Conservation (phyloP, 2,113 vertebrate species). For the Isichthys henryi region DNA sequence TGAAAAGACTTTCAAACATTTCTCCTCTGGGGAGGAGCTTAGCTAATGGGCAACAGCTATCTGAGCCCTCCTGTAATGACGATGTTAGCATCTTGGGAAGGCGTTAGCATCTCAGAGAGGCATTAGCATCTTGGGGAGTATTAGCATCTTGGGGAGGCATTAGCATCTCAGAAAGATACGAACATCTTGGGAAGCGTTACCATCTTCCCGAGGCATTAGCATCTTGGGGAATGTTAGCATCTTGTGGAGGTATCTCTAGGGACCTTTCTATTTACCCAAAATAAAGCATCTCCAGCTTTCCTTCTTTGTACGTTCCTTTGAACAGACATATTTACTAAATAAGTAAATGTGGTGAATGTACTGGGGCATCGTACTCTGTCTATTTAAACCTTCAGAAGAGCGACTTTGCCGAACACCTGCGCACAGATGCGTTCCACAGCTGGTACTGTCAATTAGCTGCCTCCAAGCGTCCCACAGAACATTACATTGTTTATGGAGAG, state of each 20-base stretch:
- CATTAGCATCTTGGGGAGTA: background rate
- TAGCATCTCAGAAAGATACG: background rate
- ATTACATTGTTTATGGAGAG: background rate
- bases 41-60: background rate
- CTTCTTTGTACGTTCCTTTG: background rate
- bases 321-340: background rate
- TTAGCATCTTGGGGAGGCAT: background rate
- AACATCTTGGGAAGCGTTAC: too few species aligned
- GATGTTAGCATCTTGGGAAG: background rate
- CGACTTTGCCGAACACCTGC: background rate
- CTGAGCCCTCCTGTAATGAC: background rate
- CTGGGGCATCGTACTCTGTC: background rate
- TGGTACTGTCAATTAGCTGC: background rate
- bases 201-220: too few species aligned
- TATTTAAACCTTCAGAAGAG: conserved; percentile 12
- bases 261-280: background rate
- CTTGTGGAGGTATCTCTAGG: background rate
- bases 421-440: background rate
- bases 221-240: background rate
- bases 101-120: background rate
- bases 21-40: background rate
- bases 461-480: background rate
- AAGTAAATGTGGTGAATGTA: background rate
- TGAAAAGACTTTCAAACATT: background rate
- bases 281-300: background rate